Evolutionary conservation across 2,797 vertebrate genomes (phyloP).

Genomic region (Alosa sapidissima): DNA sequence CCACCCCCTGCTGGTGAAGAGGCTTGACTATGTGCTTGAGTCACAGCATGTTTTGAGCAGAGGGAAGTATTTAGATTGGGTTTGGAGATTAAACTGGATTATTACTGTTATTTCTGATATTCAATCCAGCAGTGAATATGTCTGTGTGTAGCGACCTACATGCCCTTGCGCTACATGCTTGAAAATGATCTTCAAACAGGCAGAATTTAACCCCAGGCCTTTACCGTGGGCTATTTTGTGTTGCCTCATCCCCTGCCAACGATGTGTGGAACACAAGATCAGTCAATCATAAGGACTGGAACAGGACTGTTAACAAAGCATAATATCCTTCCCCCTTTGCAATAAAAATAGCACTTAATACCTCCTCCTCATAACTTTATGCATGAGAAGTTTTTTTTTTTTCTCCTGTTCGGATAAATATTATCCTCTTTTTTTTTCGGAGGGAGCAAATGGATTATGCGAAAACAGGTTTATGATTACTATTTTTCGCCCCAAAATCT

Average conservation of each 20-base stretch:
- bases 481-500: constrained; percentile 53
- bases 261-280: neutral
- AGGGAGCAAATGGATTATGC: constrained; percentile 62
- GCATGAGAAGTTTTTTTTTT: neutral
- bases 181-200: neutral
- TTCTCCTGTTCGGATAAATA: neutral
- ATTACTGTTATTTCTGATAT: neutral
- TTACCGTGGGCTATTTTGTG: neutral
- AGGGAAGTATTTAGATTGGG: neutral
- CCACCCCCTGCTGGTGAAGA: neutral
- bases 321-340: neutral
- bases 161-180: neutral
- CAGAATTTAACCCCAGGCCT: neutral
- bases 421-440: constrained; percentile 35
- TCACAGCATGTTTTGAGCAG: neutral
- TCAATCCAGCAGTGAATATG: neutral
- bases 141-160: neutral
- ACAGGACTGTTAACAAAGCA: neutral
- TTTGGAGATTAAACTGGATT: neutral
- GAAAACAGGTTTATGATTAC: constrained; percentile 49
- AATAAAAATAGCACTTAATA: neutral
- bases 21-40: neutral
- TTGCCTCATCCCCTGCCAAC: neutral
- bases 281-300: neutral
- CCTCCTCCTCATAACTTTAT: neutral